Evolutionary conservation across 2,888 invertebrate species (phyloP).

Genomic region (Camptogramma bilineatum): DNA sequence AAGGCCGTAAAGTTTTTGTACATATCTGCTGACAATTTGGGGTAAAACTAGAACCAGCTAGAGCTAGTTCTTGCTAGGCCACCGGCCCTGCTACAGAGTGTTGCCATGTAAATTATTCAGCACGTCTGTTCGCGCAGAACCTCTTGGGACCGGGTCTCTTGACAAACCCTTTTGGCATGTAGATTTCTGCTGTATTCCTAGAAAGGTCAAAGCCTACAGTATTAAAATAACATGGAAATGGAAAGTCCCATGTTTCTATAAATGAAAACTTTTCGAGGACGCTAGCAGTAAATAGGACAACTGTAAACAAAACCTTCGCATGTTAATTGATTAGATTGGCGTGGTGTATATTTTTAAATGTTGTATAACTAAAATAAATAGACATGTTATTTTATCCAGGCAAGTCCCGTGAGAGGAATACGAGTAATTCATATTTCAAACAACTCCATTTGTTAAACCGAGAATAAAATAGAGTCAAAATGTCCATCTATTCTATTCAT

Average conservation of each 20-base stretch:
- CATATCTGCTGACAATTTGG: not conserved
- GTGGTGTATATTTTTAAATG: too few species aligned
- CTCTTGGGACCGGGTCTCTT: conserved; percentile 50
- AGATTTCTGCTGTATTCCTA: conserved; percentile 54
- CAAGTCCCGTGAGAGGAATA: not conserved
- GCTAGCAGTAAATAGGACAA: not conserved
- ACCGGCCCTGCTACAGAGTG: conserved; percentile 15
- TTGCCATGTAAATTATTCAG: conserved; percentile 69
- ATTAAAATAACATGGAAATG: conserved; percentile 16
- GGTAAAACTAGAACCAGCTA: not conserved
- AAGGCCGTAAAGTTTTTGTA: too few species aligned
- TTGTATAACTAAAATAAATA: too few species aligned
- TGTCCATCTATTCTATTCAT: conserved; percentile 29
- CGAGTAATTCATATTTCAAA: not conserved
- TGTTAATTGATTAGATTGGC: not conserved
- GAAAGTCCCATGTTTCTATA: not conserved
- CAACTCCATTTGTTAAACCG: conserved; percentile 6
- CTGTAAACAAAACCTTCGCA: not conserved
- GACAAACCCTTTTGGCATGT: conserved; percentile 57
- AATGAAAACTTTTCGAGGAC: not conserved
- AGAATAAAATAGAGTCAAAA: conserved; percentile 24
- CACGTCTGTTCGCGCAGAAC: conserved; percentile 56
- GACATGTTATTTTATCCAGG: too few species aligned
- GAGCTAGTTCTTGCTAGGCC: conserved; percentile 11
- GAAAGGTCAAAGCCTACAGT: conserved; percentile 29